Conservation (phyloP, 2,888 invertebrate species). For the Tetramorium bicarinatum region DNA sequence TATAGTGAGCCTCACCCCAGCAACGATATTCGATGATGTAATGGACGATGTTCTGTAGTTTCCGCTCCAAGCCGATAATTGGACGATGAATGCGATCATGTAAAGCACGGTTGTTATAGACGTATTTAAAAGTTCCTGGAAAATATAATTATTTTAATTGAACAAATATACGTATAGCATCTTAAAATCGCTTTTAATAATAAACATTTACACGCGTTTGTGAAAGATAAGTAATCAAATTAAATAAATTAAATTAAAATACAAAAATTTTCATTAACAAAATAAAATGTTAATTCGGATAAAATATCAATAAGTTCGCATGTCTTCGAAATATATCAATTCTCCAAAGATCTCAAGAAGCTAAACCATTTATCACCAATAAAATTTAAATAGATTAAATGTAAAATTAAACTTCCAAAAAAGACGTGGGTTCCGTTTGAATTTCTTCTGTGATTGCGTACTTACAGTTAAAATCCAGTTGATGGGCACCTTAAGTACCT, state of each 20-base stretch:
- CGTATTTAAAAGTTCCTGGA: constrained; percentile 94
- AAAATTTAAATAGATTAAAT: neutral
- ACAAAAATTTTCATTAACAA: neutral
- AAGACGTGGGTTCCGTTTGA: neutral
- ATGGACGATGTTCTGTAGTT: constrained; percentile 62
- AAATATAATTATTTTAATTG: constrained; percentile 70
- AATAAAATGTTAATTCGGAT: neutral
- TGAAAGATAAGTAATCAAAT: neutral
- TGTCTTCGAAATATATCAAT: neutral
- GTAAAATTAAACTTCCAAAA: neutral
- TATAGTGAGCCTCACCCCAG: constrained; percentile 89
- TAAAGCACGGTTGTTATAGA: constrained; percentile 91
- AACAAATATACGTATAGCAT: neutral
- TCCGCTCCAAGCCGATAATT: constrained; percentile 90
- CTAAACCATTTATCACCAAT: neutral
- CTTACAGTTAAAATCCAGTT: constrained; percentile 95
- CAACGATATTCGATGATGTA: constrained; percentile 89
- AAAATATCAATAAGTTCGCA: neutral
- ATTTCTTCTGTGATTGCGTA: constrained; percentile 59
- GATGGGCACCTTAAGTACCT: constrained; percentile 92
- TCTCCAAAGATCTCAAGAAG: neutral
- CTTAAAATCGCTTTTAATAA: neutral
- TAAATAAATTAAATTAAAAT: too few relatives aligned
- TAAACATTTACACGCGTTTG: neutral
- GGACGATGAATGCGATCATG: constrained; percentile 93